Conservation (phyloP, 2,113 vertebrate genomes). For the Coregonus clupeaformis region DNA sequence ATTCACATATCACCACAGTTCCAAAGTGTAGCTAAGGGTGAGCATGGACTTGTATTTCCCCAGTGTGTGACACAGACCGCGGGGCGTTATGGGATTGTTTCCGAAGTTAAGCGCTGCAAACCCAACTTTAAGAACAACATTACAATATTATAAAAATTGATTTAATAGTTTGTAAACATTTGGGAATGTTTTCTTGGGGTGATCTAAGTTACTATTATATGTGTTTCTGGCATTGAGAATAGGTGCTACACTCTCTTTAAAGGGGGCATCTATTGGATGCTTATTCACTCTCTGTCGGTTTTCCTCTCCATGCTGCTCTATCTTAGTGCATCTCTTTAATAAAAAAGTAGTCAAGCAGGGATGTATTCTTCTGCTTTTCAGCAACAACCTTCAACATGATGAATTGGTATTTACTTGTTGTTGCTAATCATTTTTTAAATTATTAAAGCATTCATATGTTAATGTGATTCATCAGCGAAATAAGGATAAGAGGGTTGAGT, state of each 20-base stretch:
- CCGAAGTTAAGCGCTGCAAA: too few relatives aligned
- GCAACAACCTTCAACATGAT: slow-evolving; percentile 19
- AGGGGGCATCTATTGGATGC: neutral
- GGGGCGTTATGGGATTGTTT: too few relatives aligned
- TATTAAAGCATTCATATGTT: slow-evolving; percentile 22
- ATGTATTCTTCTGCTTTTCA: slow-evolving; percentile 6
- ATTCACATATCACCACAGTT: too few relatives aligned
- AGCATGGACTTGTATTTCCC: too few relatives aligned
- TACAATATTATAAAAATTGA: too few relatives aligned
- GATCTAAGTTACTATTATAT: neutral
- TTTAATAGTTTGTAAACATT: too few relatives aligned
- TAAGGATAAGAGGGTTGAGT: slow-evolving; percentile 24
- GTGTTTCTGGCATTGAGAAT: neutral
- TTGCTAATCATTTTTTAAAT: slow-evolving; percentile 14
- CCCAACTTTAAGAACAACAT: too few relatives aligned
- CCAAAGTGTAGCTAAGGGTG: too few relatives aligned
- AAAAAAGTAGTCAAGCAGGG: slow-evolving; percentile 12
- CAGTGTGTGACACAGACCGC: neutral
- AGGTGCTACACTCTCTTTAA: neutral
- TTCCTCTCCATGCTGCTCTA: slow-evolving; percentile 9
- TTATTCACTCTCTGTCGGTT: slow-evolving; percentile 15
- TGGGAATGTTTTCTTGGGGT: too few relatives aligned
- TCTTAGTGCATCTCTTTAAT: slow-evolving; percentile 25
- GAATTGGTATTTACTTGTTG: slow-evolving; percentile 26
- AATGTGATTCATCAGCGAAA: slow-evolving; percentile 28